Evolutionary conservation across 1,140 invertebrate genomes (phyloP), one percentile per base, ranked within the genome.

Genomic region (Heliconius hewitsoni): DNA sequence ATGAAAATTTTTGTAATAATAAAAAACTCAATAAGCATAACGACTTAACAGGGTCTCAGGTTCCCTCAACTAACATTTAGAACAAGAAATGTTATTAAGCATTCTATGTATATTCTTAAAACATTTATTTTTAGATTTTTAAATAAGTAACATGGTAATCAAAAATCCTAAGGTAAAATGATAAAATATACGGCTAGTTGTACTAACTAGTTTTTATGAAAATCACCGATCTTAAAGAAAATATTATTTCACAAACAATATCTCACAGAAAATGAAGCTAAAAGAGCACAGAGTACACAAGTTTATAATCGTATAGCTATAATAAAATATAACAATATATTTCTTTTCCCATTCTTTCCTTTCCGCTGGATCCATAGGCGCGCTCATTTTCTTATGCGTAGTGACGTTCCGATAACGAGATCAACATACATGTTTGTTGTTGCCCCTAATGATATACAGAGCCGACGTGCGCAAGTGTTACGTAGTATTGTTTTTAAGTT

Each of bases 401-500:
- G 76, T 77, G 75, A 77, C 76, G 76, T 74, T 46, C 46, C 55
- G 74, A 80, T 80, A 80, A 80, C 79, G 74, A 78, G 72, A 81
- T 77, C 71, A 81, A 77, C 79, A 81, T 70, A 66, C 50, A 77
- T 77, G 80, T 81, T 80, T 76, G 76, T 46, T 16, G 42, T 46
- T 73, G 50, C 66, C 71, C 60, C 42, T 72, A 79, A 74, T 50
- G 71, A 77, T 77, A 77, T 81, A 77, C 71, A 57, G 30, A 73
- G 75, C 1, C 71, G 73, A 79, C 39, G 71, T 77, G 75, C 79
- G 79, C 75, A 77, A 81, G 71, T 81, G 77, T 81, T 81, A 77
- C 79, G 79, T 81, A 74, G 79, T 39, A 81, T 81, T 70, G 79
- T 81, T 81, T 77, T 77, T 66, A 60, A 74, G 39, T 75, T 70